Evolutionary conservation across 2,113 vertebrate genomes (phyloP).

Genomic region (Brienomyrus brachyistius): DNA sequence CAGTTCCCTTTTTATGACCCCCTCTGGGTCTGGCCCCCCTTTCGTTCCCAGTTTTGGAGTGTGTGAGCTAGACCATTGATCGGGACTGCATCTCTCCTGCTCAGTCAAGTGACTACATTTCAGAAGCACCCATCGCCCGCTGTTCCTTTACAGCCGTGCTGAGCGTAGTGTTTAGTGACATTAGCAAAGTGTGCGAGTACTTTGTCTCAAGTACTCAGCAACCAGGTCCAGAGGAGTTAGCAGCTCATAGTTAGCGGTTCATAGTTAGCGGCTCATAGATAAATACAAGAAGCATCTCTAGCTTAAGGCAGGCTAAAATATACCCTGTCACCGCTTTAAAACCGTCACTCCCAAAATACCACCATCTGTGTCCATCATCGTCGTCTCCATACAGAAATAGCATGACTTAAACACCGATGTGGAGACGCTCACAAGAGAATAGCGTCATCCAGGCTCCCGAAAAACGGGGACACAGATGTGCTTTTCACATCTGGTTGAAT

Average conservation of each 20-base stretch:
- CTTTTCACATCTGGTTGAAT: slow-evolving; percentile 1
- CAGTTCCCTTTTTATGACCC: background rate
- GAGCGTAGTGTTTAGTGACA: background rate
- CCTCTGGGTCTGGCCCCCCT: background rate
- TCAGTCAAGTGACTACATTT: background rate
- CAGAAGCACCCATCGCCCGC: background rate
- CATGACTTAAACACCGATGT: background rate
- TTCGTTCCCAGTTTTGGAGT: background rate
- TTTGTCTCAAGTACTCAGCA: background rate
- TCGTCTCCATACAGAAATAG: background rate
- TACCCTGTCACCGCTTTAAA: background rate
- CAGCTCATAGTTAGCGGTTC: background rate
- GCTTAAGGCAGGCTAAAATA: background rate
- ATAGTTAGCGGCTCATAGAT: background rate
- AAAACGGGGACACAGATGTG: background rate
- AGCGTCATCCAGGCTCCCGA: background rate
- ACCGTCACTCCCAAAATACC: background rate
- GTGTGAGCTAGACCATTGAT: background rate
- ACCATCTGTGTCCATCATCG: background rate
- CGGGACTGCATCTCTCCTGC: background rate
- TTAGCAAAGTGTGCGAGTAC: background rate
- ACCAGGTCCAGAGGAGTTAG: background rate
- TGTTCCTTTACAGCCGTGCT: background rate
- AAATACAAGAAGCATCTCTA: background rate
- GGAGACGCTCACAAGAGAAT: background rate